Conservation (phyloP, 2,113 vertebrate species). For the Heptranchias perlo region DNA sequence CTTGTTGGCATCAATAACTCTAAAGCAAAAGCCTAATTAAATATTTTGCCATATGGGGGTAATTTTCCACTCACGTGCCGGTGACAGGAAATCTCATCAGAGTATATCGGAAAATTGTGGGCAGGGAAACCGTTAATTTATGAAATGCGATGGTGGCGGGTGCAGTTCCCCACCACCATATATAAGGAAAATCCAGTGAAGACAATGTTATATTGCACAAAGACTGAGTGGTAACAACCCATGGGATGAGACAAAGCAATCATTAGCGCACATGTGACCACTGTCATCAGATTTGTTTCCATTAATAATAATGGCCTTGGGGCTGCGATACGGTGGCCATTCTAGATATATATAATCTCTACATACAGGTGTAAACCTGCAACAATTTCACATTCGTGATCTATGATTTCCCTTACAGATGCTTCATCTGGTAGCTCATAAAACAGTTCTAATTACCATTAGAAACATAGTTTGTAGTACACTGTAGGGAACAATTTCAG, state of each 20-base stretch:
- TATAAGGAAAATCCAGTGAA: neutral
- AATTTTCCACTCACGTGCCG: neutral
- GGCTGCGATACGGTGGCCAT: neutral
- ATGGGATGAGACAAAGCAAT: constrained; percentile 18
- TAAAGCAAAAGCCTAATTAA: neutral
- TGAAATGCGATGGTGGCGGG: too few species aligned
- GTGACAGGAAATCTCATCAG: neutral
- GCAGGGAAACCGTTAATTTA: neutral
- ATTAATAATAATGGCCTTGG: constrained; percentile 17
- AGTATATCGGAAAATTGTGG: neutral
- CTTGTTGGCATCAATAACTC: neutral
- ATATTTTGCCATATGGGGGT: neutral
- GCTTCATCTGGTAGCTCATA: constrained; percentile 37
- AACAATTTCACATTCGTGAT: constrained; percentile 12
- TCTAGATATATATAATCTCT: constrained; percentile 1
- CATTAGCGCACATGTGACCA: neutral
- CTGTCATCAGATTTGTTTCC: neutral
- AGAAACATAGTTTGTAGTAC: constrained; percentile 36
- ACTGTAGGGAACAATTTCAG: constrained; percentile 37
- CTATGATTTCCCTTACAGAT: constrained; percentile 21
- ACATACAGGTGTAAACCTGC: constrained; percentile 26
- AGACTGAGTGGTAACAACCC: neutral
- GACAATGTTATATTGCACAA: neutral
- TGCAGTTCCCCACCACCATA: neutral
- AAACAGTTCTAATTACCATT: constrained; percentile 37